Evolutionary conservation across 2,888 invertebrate species (phyloP).

Genomic region (Ophraella communa): DNA sequence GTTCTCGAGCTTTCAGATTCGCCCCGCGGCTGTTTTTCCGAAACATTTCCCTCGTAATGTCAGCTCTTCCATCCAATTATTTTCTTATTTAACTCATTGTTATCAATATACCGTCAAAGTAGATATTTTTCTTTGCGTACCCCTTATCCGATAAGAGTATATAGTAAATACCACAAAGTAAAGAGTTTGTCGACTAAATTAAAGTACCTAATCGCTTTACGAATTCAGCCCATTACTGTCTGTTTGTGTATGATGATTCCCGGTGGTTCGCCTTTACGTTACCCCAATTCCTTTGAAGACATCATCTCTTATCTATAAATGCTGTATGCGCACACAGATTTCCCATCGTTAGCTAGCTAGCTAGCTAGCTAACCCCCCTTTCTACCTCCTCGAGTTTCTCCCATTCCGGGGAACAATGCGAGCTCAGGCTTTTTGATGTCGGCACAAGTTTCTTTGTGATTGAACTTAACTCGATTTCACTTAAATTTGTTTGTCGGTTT

Average conservation of each 20-base stretch:
- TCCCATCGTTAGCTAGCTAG: not conserved
- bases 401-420: constrained; percentile 44
- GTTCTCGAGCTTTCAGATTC: no score
- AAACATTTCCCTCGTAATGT: no score
- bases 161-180: not conserved
- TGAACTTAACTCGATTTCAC: constrained; percentile 45
- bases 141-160: not conserved
- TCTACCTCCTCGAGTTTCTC: constrained; percentile 35
- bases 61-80: no score
- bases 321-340: constrained; percentile 23
- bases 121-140: no score
- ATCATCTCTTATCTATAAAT: constrained; percentile 27
- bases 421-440: constrained; percentile 52
- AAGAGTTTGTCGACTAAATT: constrained; percentile 9
- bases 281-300: constrained; percentile 26
- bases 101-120: no score
- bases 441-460: constrained; percentile 48
- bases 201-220: constrained; percentile 20
- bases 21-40: no score
- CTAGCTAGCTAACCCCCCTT: no score
- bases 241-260: constrained; percentile 12
- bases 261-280: constrained; percentile 6
- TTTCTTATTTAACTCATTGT: no score
- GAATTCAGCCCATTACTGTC: constrained; percentile 17
- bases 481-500: constrained; percentile 41